Evolutionary conservation across 2,113 vertebrate genomes (phyloP).

Genomic region (Deroptyus accipitrinus): DNA sequence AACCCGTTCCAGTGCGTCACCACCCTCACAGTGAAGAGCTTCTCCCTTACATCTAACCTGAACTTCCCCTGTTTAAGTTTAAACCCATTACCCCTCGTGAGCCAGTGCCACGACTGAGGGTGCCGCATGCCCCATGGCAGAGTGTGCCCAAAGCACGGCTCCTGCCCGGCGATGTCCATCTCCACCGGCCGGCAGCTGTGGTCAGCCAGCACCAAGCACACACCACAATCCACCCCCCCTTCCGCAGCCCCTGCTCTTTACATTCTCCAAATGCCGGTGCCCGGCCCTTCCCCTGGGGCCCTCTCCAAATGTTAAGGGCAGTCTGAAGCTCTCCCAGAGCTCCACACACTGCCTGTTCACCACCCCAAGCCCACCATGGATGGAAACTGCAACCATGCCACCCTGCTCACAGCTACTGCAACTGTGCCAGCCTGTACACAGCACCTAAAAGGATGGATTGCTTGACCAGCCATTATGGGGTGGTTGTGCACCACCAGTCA

Average conservation of each 20-base stretch:
- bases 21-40: not conserved
- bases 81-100: not conserved
- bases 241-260: not conserved
- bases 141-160: not conserved
- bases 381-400: not conserved
- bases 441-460: not conserved
- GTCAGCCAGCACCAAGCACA: not conserved
- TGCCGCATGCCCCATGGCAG: not conserved
- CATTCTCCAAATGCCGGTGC: not conserved
- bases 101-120: not conserved
- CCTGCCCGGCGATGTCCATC: accelerated
- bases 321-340: not conserved
- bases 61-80: not conserved
- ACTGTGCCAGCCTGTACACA: not conserved
- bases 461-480: not conserved
- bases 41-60: not conserved
- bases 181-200: accelerated
- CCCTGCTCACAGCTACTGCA: accelerated
- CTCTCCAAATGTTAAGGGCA: not conserved
- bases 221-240: not conserved
- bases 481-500: not conserved
- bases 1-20: not conserved
- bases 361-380: not conserved
- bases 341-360: not conserved
- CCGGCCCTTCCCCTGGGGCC: not conserved